These are phyloP conservation scores for Saguinus imperator DNA, from an alignment of 2,113 vertebrate species.

Conservation along the genomic window DNA sequence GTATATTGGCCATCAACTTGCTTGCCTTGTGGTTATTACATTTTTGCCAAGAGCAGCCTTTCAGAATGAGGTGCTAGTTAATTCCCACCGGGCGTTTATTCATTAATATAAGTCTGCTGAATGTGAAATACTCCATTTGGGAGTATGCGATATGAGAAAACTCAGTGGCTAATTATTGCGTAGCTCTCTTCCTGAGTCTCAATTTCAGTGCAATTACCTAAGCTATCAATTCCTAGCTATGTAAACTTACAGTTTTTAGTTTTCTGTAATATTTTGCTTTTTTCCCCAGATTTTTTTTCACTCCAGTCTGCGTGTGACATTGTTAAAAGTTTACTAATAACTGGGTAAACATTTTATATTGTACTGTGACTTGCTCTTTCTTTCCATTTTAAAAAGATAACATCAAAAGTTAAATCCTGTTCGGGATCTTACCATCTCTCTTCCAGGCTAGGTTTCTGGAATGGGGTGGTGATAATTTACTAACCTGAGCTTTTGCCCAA, in stretches of 20 bases:
- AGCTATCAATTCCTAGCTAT: not conserved
- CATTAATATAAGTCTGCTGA: slow-evolving; percentile 48
- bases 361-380: not conserved
- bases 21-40: not conserved
- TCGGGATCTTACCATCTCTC: not conserved
- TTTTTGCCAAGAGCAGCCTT: slow-evolving; percentile 56
- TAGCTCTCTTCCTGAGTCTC: slow-evolving; percentile 21
- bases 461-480: slow-evolving; percentile 58
- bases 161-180: slow-evolving; percentile 26
- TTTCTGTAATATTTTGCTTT: slow-evolving; percentile 23
- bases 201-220: not conserved
- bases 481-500: slow-evolving; percentile 45
- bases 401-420: slow-evolving; percentile 53
- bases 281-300: not conserved
- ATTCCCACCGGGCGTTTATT: slow-evolving; percentile 51
- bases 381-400: not conserved
- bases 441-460: slow-evolving; percentile 59
- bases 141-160: not conserved
- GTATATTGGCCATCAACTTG: not conserved
- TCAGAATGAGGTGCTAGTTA: slow-evolving; percentile 53
- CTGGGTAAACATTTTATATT: not conserved
- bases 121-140: slow-evolving; percentile 2
- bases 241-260: slow-evolving; percentile 20
- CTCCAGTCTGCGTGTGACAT: not conserved
- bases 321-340: not conserved